Conservation (phyloP, 2,797 vertebrate species). For the Ispidina lecontei region DNA sequence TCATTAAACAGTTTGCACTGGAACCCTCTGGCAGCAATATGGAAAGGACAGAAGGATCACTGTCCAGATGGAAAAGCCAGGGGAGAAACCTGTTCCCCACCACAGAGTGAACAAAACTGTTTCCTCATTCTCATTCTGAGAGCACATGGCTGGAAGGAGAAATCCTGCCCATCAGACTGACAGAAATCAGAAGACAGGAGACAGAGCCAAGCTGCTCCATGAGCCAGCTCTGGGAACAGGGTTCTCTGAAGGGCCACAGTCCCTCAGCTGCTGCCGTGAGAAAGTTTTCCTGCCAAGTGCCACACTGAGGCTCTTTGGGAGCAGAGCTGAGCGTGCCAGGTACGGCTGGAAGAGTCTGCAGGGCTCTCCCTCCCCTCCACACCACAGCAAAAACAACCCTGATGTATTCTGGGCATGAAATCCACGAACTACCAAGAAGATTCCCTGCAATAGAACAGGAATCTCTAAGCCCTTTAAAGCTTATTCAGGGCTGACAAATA, state of each 20-base stretch:
- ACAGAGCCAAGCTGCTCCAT: background rate
- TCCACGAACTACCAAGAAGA: background rate
- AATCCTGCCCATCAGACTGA: background rate
- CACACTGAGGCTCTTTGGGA: background rate
- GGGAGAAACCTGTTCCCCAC: background rate
- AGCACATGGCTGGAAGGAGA: background rate
- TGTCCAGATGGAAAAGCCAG: background rate
- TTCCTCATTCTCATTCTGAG: constrained; percentile 7
- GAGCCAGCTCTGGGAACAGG: background rate
- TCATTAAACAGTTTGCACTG: background rate
- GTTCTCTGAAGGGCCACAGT: background rate
- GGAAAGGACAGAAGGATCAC: background rate
- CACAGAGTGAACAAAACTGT: background rate
- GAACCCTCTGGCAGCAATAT: background rate
- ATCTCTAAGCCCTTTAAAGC: background rate
- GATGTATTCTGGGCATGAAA: constrained; percentile 51
- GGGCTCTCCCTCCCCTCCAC: background rate
- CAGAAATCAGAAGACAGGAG: background rate
- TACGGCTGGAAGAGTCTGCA: background rate
- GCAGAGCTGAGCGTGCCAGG: background rate
- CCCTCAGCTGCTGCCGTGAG: constrained; percentile 11
- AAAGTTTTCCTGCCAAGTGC: constrained; percentile 27
- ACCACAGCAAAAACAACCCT: background rate
- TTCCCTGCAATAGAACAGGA: background rate
- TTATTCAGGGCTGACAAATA: background rate